These are phyloP conservation scores for Reticulitermes speratus DNA, from an alignment of 1,140 invertebrate species.

Conservation along the genomic window DNA sequence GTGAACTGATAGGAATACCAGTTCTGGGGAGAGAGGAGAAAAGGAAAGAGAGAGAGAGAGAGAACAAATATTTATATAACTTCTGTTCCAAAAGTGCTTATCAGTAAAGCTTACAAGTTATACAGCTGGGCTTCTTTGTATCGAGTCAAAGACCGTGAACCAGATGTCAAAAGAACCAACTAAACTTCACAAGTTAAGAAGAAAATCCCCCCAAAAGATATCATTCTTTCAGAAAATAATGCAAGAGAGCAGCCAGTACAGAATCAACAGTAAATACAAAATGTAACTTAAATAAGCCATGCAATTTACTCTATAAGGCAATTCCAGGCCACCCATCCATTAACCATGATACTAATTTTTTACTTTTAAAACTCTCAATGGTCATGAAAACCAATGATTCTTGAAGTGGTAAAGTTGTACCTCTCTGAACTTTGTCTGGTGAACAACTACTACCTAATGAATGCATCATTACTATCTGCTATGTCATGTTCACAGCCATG, in stretches of 20 bases:
- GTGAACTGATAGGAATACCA: conserved; percentile 90
- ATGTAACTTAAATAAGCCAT: background rate
- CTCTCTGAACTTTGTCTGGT: no score
- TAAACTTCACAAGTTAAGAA: background rate
- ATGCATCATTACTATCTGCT: no score
- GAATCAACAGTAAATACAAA: background rate
- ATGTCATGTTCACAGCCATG: no score
- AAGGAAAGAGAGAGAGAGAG: conserved; percentile 39
- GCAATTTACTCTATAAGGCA: background rate
- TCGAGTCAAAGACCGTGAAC: background rate
- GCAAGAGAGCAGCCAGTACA: background rate
- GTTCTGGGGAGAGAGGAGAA: conserved; percentile 59
- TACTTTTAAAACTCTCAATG: no score
- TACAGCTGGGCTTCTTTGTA: background rate
- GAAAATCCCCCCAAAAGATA: background rate
- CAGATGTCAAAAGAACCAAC: background rate
- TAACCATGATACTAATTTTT: no score
- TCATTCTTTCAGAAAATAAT: background rate
- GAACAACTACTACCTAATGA: no score
- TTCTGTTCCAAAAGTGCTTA: background rate
- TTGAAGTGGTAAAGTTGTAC: no score
- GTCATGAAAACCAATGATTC: no score
- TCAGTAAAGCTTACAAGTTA: background rate
- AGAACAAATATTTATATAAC: conserved; percentile 32
- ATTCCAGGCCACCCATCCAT: no score